phyloP scores from a whole-genome alignment of 2,888 invertebrate genomes.

The Phoenoteleia sp. region DNA sequence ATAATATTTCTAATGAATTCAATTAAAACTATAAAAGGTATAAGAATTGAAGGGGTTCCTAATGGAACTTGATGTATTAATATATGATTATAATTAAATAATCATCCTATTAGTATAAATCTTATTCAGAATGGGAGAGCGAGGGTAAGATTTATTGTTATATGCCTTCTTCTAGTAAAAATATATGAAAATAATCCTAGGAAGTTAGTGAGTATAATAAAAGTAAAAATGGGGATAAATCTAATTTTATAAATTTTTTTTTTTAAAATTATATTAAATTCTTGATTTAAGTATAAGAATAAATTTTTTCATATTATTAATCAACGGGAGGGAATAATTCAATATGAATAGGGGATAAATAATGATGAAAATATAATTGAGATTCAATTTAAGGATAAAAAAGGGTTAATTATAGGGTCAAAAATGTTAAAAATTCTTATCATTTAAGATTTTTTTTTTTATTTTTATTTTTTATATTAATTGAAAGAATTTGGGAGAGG shows the following conservation, averaged over 20 bases:
- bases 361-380: conserved; percentile 5
- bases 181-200: conserved; percentile 91
- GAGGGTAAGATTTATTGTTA: conserved; percentile 88
- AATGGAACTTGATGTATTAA: conserved; percentile 91
- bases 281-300: conserved; percentile 52
- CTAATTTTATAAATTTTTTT: conserved; percentile 84
- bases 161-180: conserved; percentile 90
- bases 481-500: too few species aligned
- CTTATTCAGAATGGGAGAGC: conserved; percentile 90
- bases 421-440: conserved; percentile 90
- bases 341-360: conserved; percentile 27
- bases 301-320: conserved; percentile 75
- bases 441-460: conserved; percentile 90
- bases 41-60: conserved; percentile 89
- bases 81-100: conserved; percentile 88
- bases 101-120: conserved; percentile 90
- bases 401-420: conserved; percentile 89
- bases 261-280: conserved; percentile 87
- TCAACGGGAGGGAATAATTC: conserved; percentile 77
- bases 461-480: conserved; percentile 87
- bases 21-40: conserved; percentile 92
- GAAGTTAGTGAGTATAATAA: conserved; percentile 91
- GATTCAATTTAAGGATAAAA: conserved; percentile 89
- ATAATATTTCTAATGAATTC: conserved; percentile 92
- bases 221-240: conserved; percentile 88